phyloP scores from a whole-genome alignment of 2,113 vertebrate genomes.

The Origma solitaria region DNA sequence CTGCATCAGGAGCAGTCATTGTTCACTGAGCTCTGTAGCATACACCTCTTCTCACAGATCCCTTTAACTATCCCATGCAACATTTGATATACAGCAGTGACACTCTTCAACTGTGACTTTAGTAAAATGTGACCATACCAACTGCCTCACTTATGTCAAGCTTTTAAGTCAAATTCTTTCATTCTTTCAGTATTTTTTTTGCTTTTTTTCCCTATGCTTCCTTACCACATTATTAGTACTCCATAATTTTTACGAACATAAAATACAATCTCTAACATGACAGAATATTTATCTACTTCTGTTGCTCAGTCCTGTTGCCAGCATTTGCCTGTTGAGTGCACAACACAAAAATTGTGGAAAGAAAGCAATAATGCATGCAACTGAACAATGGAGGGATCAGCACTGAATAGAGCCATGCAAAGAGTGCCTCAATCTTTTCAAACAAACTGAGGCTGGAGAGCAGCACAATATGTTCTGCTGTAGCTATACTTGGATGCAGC shows the following conservation, averaged over 20 bases:
- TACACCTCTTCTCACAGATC: not conserved
- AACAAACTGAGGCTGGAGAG: not conserved
- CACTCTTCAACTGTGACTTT: not conserved
- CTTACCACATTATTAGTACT: not conserved
- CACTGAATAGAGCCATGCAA: not conserved
- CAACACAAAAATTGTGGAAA: not conserved
- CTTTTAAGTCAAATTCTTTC: not conserved
- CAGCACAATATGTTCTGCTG: not conserved
- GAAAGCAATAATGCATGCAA: not conserved
- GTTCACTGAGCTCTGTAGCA: not conserved
- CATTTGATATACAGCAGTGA: not conserved
- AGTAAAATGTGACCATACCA: not conserved
- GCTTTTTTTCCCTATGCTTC: not conserved
- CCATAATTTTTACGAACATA: not conserved
- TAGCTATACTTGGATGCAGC: not conserved
- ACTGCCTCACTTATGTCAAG: not conserved
- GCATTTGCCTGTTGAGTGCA: not conserved
- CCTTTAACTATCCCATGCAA: not conserved
- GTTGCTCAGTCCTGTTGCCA: not conserved
- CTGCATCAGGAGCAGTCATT: not conserved
- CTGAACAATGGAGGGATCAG: constrained; percentile 14
- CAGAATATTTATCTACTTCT: not conserved
- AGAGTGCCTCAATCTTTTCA: not conserved
- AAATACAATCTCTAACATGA: not conserved
- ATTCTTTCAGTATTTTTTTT: not conserved